Conservation (phyloP, 2,113 vertebrate genomes). For the Perca flavescens region DNA sequence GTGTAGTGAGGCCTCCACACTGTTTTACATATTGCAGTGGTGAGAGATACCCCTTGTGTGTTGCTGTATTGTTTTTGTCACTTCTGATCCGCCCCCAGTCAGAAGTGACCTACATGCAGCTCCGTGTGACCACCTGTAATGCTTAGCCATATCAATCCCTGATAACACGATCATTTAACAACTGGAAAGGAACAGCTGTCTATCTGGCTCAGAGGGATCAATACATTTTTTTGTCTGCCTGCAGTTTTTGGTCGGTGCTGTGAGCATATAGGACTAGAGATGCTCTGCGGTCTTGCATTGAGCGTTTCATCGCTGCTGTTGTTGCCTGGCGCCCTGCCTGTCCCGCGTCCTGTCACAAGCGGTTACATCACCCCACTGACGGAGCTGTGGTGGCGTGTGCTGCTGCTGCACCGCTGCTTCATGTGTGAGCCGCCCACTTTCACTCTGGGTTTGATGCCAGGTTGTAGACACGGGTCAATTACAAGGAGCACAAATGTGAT, state of each 20-base stretch:
- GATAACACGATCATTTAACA: conserved; percentile 33
- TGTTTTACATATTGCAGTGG: not conserved
- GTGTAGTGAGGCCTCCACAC: conserved; percentile 25
- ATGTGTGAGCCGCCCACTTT: conserved; percentile 8
- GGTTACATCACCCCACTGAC: conserved; percentile 43
- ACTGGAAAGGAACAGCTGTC: conserved; percentile 25
- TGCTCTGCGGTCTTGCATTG: conserved; percentile 44
- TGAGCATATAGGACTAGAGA: conserved; percentile 28
- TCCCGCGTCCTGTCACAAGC: conserved; percentile 37
- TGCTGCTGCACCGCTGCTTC: not conserved
- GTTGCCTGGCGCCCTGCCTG: conserved; percentile 10
- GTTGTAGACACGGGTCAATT: conserved; percentile 32
- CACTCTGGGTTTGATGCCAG: conserved; percentile 12
- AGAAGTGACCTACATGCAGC: not conserved
- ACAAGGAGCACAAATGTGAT: not conserved
- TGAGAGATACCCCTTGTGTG: not conserved
- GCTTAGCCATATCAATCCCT: not conserved
- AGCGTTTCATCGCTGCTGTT: conserved; percentile 18
- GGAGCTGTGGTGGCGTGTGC: not conserved
- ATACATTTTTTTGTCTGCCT: conserved; percentile 28
- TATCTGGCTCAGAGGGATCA: conserved; percentile 43
- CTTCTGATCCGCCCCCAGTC: not conserved
- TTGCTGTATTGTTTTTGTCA: not conserved
- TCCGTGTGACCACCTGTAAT: not conserved
- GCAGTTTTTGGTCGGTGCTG: conserved; percentile 2